Evolutionary conservation across 2,797 vertebrate genomes (phyloP).

Genomic region (Chiloscyllium punctatum): DNA sequence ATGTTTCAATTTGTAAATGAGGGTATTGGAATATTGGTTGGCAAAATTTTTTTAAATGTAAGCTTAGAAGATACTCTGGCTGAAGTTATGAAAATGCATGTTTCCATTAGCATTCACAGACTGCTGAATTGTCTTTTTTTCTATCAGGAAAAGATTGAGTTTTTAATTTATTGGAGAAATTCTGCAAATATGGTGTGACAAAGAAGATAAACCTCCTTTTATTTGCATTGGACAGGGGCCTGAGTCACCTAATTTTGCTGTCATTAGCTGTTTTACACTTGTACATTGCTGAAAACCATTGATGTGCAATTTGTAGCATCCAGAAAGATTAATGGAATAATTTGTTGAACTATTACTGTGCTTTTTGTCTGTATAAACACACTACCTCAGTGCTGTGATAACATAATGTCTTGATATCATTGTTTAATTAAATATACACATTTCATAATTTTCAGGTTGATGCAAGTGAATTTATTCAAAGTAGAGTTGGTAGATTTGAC

Average conservation of each 20-base stretch:
- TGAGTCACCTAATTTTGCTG: not conserved
- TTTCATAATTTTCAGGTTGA: not conserved
- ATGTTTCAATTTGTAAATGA: not conserved
- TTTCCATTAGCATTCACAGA: not conserved
- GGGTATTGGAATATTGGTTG: not conserved
- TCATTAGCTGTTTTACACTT: not conserved
- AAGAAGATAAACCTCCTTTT: not conserved
- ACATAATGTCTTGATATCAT: not conserved
- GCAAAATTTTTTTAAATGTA: not conserved
- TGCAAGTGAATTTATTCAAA: not conserved
- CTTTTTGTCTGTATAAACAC: not conserved
- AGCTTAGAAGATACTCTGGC: not conserved
- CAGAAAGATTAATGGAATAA: not conserved
- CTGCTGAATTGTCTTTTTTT: not conserved
- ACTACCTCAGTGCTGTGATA: not conserved
- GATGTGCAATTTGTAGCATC: not conserved
- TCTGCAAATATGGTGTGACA: not conserved
- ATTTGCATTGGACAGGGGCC: not conserved
- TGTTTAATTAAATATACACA: not conserved
- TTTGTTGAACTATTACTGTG: not conserved
- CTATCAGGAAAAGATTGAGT: not conserved
- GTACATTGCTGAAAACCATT: not conserved
- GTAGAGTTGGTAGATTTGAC: too few relatives aligned
- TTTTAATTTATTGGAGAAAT: not conserved
- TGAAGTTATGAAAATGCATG: not conserved